Percentiles rank a stretch among this genome's conserved stretches.
Conservation (phyloP, 2,113 vertebrate species). For the Oxyura jamaicensis region DNA sequence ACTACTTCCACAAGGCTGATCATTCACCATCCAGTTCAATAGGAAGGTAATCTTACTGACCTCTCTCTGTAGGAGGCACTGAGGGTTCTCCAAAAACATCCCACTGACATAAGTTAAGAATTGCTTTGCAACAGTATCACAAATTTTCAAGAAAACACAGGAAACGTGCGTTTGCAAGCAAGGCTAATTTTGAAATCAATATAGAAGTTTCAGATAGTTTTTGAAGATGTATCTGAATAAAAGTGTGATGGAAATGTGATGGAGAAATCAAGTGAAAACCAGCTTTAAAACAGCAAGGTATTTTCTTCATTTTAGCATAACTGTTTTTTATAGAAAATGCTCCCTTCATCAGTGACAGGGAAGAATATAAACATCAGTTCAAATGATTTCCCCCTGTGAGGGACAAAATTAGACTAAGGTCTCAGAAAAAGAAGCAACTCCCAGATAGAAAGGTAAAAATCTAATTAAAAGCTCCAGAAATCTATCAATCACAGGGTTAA, state of each 20-base stretch:
- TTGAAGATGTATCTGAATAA: background rate
- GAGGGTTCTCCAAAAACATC: background rate
- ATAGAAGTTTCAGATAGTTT: background rate
- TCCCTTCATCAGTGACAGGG: background rate
- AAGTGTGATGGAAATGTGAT: background rate
- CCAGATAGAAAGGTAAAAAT: conserved; percentile 10
- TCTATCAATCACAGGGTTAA: conserved; percentile 26
- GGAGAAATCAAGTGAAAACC: background rate
- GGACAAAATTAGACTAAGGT: background rate
- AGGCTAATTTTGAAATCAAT: background rate
- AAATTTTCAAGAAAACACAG: background rate
- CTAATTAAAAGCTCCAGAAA: conserved; percentile 35
- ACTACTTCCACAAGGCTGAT: fast-evolving
- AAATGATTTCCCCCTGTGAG: background rate
- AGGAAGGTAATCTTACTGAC: background rate
- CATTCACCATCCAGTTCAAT: background rate
- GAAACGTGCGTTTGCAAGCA: background rate
- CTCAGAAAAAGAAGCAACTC: background rate
- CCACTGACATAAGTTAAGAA: background rate
- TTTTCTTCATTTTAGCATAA: background rate
- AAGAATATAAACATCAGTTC: background rate
- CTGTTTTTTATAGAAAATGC: background rate
- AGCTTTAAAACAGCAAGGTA: background rate
- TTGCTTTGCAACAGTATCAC: fast-evolving
- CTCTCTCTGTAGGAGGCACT: background rate